Base-by-base conservation (phyloP, 2,113 vertebrate genomes). In the Nerophis lumbriciformis region DNA sequence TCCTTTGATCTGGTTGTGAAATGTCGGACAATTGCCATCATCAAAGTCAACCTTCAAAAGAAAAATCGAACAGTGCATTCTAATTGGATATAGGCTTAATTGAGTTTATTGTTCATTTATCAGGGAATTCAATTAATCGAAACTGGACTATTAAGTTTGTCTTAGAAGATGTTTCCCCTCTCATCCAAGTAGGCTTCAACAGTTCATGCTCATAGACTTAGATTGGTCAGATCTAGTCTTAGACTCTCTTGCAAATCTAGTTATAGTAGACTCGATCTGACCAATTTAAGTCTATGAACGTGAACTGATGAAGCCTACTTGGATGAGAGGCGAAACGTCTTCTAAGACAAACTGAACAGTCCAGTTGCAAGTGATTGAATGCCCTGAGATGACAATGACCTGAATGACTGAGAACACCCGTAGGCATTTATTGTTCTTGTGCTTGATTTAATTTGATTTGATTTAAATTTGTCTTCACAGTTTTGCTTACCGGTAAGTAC, bases 11-110 rank as follows among this genome's bases (percentile, higher is more conserved):
- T 92, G 91, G 79, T 92, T 92, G 79, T 65, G 64, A 68, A 80
- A 92, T 0, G 89, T 91, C 0, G 89, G 91, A 39, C 90, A 92
- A 68, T 92, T 93, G 8, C 90, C 88, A 75, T 92, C 91, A 69
- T 92, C 91, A 66, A 92, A 94, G 79, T 93, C 91, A 55, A 92
- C 81, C 91, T 92, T 71, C 2, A 10, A 14, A 44, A 66, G 66
- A 10, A 39, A 69, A 52, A 54, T 44, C 5, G 37, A 36, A 1
- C 5, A 42, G 42, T 28, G 35, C 5, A 1, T 58, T 45, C 8
- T 6, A 36, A 53, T 12, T 54, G 13, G 4, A 1, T 15, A 6
- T 37, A 45, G 19, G 49, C 15, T 51, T 51, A 8, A 16, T 51
- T 7, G 8, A 48, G 9, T 48, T 48, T 48, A 11, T 48, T 48